Evolutionary conservation across 2,113 vertebrate species (phyloP).

Genomic region (Carettochelys insculpta): DNA sequence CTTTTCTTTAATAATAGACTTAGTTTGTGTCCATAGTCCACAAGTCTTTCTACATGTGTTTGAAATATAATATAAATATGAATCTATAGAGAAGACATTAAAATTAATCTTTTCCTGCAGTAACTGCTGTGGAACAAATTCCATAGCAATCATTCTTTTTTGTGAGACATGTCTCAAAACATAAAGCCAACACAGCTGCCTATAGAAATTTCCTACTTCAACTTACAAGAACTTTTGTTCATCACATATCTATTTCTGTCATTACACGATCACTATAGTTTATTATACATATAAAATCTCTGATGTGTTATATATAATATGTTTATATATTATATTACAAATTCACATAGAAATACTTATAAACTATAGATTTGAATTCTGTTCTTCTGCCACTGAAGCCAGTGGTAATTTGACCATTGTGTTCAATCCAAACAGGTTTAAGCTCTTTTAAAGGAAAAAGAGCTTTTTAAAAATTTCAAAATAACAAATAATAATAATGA

Average conservation of each 20-base stretch:
- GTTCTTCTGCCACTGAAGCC: neutral
- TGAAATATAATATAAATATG: too few relatives aligned
- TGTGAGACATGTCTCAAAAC: neutral
- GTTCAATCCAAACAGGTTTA: neutral
- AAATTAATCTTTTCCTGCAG: conserved; percentile 21
- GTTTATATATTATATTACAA: neutral
- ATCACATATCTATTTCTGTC: neutral
- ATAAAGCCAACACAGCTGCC: neutral
- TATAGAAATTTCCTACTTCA: neutral
- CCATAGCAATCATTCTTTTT: conserved; percentile 4
- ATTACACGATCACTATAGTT: neutral
- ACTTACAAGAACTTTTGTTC: neutral
- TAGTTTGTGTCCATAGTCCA: neutral
- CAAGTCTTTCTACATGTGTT: too few relatives aligned
- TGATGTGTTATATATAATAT: neutral
- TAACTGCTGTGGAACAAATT: conserved; percentile 15
- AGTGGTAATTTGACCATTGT: neutral
- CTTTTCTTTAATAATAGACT: neutral
- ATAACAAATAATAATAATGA: too few relatives aligned
- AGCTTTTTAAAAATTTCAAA: conserved; percentile 13
- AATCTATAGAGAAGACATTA: neutral
- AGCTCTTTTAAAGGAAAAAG: neutral
- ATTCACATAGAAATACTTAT: neutral
- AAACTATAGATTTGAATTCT: neutral
- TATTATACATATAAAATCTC: neutral